Conservation (phyloP, 2,888 invertebrate species). For the Rhyacophila evoluta region DNA sequence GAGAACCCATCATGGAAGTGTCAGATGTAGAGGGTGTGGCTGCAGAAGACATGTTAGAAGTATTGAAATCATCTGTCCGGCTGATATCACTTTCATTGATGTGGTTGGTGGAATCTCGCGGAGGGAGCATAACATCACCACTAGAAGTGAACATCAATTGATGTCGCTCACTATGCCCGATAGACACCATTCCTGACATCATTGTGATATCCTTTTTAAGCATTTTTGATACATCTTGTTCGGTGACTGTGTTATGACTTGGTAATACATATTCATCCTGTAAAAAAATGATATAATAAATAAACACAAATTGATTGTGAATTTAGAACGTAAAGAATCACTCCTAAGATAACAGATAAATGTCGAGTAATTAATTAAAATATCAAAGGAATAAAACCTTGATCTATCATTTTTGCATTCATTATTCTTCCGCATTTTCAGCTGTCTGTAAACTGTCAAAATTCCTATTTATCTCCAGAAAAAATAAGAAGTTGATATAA, state of each 20-base stretch:
- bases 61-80: slow-evolving; percentile 11
- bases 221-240: slow-evolving; percentile 28
- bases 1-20: slow-evolving; percentile 3
- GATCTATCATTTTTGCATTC: too few relatives aligned
- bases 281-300: too few relatives aligned
- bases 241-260: slow-evolving; percentile 34
- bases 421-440: too few relatives aligned
- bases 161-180: slow-evolving; percentile 65
- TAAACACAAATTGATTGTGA: too few relatives aligned
- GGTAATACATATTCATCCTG: slow-evolving; percentile 54
- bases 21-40: slow-evolving; percentile 55
- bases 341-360: too few relatives aligned
- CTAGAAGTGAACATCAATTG: slow-evolving; percentile 60
- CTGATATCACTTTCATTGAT: not conserved
- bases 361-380: too few relatives aligned
- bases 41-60: slow-evolving; percentile 48
- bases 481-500: too few relatives aligned
- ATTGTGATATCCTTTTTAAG: slow-evolving; percentile 59
- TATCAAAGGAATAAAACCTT: too few relatives aligned
- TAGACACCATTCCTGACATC: slow-evolving; percentile 69
- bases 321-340: too few relatives aligned
- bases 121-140: slow-evolving; percentile 68
- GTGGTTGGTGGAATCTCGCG: slow-evolving; percentile 56
- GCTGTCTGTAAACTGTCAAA: too few relatives aligned
- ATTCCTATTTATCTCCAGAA: too few relatives aligned